Evolutionary conservation across 2,888 invertebrate species (phyloP).

Genomic region (Nymphalis polychloros): DNA sequence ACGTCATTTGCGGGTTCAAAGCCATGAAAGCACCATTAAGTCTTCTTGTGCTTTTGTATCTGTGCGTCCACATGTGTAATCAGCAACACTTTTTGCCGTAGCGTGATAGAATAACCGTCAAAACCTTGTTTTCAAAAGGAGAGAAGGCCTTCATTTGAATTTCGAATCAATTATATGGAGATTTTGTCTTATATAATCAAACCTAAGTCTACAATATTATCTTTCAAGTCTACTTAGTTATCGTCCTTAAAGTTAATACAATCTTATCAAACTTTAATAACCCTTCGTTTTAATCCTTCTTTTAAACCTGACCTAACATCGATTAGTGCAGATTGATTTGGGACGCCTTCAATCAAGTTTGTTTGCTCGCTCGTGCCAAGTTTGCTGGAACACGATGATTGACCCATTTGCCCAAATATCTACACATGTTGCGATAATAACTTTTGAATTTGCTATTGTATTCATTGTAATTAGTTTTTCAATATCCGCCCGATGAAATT

Average conservation of each 20-base stretch:
- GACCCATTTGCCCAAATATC: conserved; percentile 53
- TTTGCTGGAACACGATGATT: conserved; percentile 51
- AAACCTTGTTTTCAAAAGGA: too few species aligned
- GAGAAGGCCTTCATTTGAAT: neutral
- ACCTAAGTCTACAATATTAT: neutral
- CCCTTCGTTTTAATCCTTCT: conserved; percentile 42
- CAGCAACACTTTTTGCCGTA: too few species aligned
- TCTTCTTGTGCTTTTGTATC: too few species aligned
- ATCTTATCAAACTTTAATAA: conserved; percentile 4
- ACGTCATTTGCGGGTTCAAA: too few species aligned
- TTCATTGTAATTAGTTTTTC: neutral
- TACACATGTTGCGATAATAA: conserved; percentile 22
- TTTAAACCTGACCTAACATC: conserved; percentile 37
- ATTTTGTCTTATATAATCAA: too few species aligned
- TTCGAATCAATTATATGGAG: neutral
- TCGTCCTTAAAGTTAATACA: neutral
- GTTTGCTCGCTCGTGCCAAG: conserved; percentile 65
- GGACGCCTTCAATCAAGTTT: conserved; percentile 71
- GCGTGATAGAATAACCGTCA: too few species aligned
- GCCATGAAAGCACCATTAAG: too few species aligned
- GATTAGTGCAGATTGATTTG: conserved; percentile 61
- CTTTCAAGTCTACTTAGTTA: neutral
- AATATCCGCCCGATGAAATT: too few species aligned
- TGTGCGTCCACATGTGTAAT: too few species aligned
- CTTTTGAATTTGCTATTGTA: conserved; percentile 17